These are phyloP conservation scores for Aphaenogaster rudis DNA, from an alignment of 1,140 invertebrate genomes.

Conservation along the genomic window DNA sequence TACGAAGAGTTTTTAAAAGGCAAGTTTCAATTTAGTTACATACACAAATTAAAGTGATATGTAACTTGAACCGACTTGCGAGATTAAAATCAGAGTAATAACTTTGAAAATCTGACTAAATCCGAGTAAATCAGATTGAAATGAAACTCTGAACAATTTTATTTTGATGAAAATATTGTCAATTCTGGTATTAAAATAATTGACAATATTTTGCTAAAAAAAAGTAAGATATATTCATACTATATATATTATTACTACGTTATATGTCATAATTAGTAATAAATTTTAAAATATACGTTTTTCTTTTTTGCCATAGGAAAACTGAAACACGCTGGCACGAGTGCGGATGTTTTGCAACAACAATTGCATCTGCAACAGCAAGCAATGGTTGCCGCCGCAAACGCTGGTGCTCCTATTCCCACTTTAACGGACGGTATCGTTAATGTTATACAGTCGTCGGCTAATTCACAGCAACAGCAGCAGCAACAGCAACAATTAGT, in stretches of 20 bases:
- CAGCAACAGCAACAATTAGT: constrained; percentile 82
- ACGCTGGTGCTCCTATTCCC: constrained; percentile 75
- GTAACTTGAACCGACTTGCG: constrained; percentile 71
- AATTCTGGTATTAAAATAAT: neutral
- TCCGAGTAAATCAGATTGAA: constrained; percentile 48
- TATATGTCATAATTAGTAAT: neutral
- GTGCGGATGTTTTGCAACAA: constrained; percentile 76
- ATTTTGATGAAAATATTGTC: constrained; percentile 25
- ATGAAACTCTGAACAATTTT: constrained; percentile 57
- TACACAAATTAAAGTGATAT: neutral
- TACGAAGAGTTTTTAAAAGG: constrained; percentile 33
- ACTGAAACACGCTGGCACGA: constrained; percentile 80
- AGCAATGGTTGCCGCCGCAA: constrained; percentile 54
- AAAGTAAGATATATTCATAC: neutral
- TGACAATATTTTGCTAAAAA: neutral
- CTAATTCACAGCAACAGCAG: constrained; percentile 75
- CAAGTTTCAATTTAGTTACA: constrained; percentile 72
- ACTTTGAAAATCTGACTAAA: constrained; percentile 43
- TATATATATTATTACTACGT: neutral
- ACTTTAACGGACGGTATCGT: constrained; percentile 80
- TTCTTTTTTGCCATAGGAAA: constrained; percentile 78
- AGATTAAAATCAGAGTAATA: constrained; percentile 63
- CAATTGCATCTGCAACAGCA: constrained; percentile 65
- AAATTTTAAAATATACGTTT: constrained; percentile 5
- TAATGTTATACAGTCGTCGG: constrained; percentile 79